Conservation (phyloP, 23 tunicate species). For the Oikopleura albicans region DNA sequence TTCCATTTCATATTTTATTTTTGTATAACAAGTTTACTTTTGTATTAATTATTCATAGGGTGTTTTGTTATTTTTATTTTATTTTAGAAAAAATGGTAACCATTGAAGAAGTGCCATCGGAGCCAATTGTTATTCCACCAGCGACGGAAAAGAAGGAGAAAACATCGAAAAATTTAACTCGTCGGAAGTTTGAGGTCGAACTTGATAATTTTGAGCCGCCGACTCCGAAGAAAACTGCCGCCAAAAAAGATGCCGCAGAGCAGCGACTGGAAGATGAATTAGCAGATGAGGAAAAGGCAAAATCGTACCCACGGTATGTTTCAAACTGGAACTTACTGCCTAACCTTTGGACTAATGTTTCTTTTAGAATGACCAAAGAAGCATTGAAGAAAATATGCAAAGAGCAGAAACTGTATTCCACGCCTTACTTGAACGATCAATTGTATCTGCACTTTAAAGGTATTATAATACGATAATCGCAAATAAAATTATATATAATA, state of each 20-base stretch:
- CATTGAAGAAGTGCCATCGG: neutral
- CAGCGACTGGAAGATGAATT: neutral
- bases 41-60: no score
- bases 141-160: neutral
- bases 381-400: constrained; percentile 60
- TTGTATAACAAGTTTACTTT: no score
- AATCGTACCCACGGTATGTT: neutral
- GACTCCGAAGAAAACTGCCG: neutral
- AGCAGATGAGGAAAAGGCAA: neutral
- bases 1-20: no score
- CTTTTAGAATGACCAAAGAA: constrained; percentile 68
- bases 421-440: constrained; percentile 84
- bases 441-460: constrained; percentile 93
- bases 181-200: neutral
- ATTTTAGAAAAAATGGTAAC: neutral
- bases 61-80: no score
- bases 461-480: neutral
- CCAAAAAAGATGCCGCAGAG: neutral
- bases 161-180: neutral
- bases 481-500: neutral
- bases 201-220: neutral
- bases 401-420: constrained; percentile 67
- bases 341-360: no score
- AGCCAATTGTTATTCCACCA: neutral
- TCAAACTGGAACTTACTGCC: no score